Percentiles rank a stretch among this genome's conserved stretches.
Evolutionary conservation across 2,113 vertebrate genomes (phyloP).

Genomic region (Alces alces): DNA sequence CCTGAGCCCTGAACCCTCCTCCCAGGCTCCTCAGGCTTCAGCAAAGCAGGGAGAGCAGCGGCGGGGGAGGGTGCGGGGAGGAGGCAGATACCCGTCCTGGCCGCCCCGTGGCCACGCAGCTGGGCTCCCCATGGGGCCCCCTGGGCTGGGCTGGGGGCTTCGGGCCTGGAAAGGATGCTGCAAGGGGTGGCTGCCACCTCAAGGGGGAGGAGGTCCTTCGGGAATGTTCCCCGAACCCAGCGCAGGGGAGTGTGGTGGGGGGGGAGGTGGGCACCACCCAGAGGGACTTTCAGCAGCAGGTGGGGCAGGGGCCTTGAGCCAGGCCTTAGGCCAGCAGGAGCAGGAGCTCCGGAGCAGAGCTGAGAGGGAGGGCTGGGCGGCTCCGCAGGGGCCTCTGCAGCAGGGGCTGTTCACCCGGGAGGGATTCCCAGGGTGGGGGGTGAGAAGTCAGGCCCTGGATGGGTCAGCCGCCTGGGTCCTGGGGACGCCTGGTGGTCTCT

Average conservation of each 20-base stretch:
- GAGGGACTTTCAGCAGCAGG: not conserved
- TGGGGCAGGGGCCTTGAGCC: not conserved
- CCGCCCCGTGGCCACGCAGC: accelerated
- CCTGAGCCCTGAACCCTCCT: not conserved
- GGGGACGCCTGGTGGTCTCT: not conserved
- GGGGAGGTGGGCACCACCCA: not conserved
- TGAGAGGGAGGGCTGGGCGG: accelerated
- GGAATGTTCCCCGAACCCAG: accelerated
- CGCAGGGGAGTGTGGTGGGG: accelerated
- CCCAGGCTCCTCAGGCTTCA: not conserved
- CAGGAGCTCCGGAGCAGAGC: not conserved
- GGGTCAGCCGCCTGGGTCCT: not conserved
- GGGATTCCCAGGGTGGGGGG: not conserved
- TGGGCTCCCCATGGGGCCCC: not conserved
- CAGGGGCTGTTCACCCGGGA: not conserved
- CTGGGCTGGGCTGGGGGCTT: not conserved
- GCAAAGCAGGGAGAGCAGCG: accelerated
- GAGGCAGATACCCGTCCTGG: accelerated
- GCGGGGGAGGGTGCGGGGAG: accelerated
- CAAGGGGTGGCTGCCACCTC: not conserved
- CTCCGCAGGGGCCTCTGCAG: not conserved
- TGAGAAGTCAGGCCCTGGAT: not conserved
- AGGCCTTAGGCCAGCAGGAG: accelerated
- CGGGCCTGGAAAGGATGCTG: not conserved
- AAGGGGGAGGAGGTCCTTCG: accelerated